Percentiles rank a stretch among this genome's conserved stretches.
phyloP scores from a whole-genome alignment of 37 sponge, comb jelly and placozoan species.

The Spongilla lacustris region DNA sequence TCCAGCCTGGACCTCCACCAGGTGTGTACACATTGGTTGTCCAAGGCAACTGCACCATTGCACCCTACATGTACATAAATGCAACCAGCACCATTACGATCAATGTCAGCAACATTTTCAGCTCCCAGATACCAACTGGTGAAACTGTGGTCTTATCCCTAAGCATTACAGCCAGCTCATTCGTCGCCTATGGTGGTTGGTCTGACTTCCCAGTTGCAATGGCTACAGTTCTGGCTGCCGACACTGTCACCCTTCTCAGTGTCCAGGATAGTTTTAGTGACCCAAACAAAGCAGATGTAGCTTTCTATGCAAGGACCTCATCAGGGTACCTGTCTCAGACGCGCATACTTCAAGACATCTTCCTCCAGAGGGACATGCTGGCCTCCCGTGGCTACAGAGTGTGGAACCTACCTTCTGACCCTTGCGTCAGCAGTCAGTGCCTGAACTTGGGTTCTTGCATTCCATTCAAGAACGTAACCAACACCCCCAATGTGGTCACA shows the following conservation, averaged over 20 bases:
- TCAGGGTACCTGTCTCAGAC: not conserved
- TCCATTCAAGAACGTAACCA: not conserved
- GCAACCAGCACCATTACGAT: slow-evolving; percentile 28
- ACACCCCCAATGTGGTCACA: not conserved
- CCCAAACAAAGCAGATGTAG: slow-evolving; percentile 42
- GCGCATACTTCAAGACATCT: slow-evolving; percentile 20
- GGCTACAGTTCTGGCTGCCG: not conserved
- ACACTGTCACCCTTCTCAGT: slow-evolving; percentile 14
- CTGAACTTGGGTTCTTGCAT: slow-evolving; percentile 47
- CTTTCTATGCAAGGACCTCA: slow-evolving; percentile 14
- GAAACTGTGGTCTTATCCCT: slow-evolving; percentile 25
- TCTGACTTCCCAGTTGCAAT: not conserved
- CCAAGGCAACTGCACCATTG: slow-evolving; percentile 25
- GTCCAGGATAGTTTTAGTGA: slow-evolving; percentile 30
- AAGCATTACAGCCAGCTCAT: not conserved
- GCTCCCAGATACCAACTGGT: not conserved
- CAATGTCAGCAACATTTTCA: slow-evolving; percentile 26
- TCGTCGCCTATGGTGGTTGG: not conserved
- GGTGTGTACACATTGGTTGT: slow-evolving; percentile 29
- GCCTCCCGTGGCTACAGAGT: not conserved
- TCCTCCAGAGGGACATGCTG: slow-evolving; percentile 9
- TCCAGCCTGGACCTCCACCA: not conserved
- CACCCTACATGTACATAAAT: slow-evolving; percentile 9
- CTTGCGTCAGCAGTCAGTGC: slow-evolving; percentile 59
- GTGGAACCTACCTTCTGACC: slow-evolving; percentile 46